Evolutionary conservation across 2,888 invertebrate species (phyloP), one percentile per base, ranked within the genome.

Genomic region (Brachypterus glaber): DNA sequence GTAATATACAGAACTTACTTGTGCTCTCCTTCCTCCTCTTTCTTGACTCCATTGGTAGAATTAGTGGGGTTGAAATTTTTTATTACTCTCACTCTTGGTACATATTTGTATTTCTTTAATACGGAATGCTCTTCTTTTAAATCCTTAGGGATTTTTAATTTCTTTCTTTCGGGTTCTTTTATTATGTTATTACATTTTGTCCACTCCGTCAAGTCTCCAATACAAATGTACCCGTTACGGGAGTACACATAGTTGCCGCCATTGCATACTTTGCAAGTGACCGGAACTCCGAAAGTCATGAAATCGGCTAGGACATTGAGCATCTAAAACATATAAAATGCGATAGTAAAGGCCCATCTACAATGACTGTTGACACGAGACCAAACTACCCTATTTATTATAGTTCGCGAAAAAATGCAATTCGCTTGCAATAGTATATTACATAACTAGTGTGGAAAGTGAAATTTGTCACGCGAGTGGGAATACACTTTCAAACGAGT

Each of bases 221-320:
- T 39, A 62, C 97, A 98, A 45, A 77, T 73, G 60, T 97, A 98
- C 3, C 88, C 86, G 41, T 75, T 70, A 17, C 82, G 80, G 39
- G 68, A 69, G 51, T 80, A 76, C 24, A 73, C 66, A 13, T 83
- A 71, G 55, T 89, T 83, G 0, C 87, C 87, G 2, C 69, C 62
- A 34, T 76, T 73, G 58, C 97, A 98, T 50, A 82, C 79, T 0
- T 75, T 62, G 54, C 97, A 98, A 0, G 75, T 76, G 41, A 73
- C 63, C 2, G 91, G 68, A 2, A 79, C 76, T 17, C 97, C 98
- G 68, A 97, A 98, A 0, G 81, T 74, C 76, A 97, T 81, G 18
- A 78, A 71, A 64, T 98, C 97, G 7, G 86, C 74, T 3, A 92
- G 61, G 34, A 72, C 72, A 61, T 92, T 88, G 39, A 86, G 59